phyloP scores from a whole-genome alignment of 2,888 invertebrate species.

The Tipula unca region DNA sequence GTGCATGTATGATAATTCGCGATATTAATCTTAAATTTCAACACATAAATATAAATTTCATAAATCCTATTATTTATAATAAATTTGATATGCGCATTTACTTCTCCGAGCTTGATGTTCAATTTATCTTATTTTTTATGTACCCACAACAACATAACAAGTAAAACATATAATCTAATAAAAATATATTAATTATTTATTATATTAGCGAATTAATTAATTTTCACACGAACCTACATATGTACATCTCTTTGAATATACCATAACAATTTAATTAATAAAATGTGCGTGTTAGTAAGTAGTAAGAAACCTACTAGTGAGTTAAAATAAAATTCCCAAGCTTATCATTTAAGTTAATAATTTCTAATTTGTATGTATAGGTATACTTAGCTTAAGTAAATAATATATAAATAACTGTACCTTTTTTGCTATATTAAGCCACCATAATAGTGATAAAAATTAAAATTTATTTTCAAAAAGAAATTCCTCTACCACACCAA shows the following conservation, averaged over 20 bases:
- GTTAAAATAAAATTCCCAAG: not conserved
- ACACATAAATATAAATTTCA: too few species aligned
- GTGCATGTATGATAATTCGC: too few species aligned
- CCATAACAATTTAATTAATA: not conserved
- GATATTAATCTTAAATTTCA: too few species aligned
- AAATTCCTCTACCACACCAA: not conserved
- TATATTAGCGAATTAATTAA: not conserved
- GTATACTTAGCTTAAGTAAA: not conserved
- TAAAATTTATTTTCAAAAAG: not conserved
- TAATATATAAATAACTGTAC: not conserved
- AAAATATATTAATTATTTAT: not conserved
- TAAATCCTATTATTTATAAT: too few species aligned
- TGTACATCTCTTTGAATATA: not conserved
- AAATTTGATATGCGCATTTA: not conserved
- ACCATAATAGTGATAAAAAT: not conserved
- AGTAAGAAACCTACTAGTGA: not conserved
- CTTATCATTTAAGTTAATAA: not conserved
- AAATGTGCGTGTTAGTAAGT: not conserved
- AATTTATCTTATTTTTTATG: not conserved
- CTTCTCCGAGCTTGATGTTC: not conserved
- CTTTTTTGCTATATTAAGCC: not conserved
- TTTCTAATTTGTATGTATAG: not conserved
- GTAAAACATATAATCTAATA: not conserved
- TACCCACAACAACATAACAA: not conserved
- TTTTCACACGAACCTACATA: not conserved